Conservation (phyloP, 1,140 invertebrate species). For the Drosophila repletoides region DNA sequence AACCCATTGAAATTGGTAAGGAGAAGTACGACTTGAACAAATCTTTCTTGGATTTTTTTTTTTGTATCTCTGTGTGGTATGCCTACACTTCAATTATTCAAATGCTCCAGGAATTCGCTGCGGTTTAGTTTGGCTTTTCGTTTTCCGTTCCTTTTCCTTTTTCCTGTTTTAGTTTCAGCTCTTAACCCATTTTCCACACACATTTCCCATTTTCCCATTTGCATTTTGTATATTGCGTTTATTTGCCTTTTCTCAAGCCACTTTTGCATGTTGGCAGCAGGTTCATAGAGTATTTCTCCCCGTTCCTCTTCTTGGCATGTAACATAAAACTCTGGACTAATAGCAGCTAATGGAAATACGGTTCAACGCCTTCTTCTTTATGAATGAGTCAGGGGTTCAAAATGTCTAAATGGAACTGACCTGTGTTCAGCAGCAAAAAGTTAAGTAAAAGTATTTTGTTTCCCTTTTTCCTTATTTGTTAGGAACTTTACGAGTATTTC, state of each 20-base stretch:
- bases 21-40: neutral
- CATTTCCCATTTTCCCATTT: constrained; percentile 10
- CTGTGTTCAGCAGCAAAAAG: neutral
- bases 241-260: constrained; percentile 2
- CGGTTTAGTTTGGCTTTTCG: neutral
- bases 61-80: constrained; percentile 12
- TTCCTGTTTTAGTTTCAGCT: neutral
- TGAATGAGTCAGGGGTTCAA: neutral
- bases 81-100: constrained; percentile 48
- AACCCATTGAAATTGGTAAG: no score
- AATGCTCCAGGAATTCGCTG: constrained; percentile 1
- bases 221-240: constrained; percentile 42
- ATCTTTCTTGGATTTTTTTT: neutral
- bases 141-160: neutral
- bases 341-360: constrained; percentile 55
- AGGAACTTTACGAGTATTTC: no score
- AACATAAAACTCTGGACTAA: constrained; percentile 62
- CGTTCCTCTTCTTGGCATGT: constrained; percentile 47
- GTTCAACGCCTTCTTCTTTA: neutral
- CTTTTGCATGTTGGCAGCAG: constrained; percentile 34
- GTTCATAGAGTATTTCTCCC: constrained; percentile 19
- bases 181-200: constrained; percentile 3
- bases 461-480: no score
- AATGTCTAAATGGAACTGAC: constrained; percentile 8
- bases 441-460: no score